Evolutionary conservation across 2,113 vertebrate genomes (phyloP).

Genomic region (Psammodynastes pulverulentus): DNA sequence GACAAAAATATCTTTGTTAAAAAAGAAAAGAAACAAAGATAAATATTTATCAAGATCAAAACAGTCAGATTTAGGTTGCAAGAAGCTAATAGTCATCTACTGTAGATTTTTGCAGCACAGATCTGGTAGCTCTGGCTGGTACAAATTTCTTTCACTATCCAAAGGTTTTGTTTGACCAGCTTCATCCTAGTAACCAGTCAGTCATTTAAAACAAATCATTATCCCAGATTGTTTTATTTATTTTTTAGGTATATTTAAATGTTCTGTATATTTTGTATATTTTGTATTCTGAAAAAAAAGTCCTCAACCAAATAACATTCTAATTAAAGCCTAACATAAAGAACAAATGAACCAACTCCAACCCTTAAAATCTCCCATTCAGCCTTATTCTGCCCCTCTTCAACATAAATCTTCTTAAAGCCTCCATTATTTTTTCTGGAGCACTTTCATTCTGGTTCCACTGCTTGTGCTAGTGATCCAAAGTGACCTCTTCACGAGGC

Average conservation of each 20-base stretch:
- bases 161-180: neutral
- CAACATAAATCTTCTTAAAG: neutral
- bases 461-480: neutral
- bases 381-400: neutral
- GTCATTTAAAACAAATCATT: neutral
- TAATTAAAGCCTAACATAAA: neutral
- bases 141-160: neutral
- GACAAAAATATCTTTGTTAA: neutral
- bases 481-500: neutral
- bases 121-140: neutral
- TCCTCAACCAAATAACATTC: neutral
- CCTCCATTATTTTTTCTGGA: neutral
- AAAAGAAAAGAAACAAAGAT: neutral
- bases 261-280: neutral
- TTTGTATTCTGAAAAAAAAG: neutral
- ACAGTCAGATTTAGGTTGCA: neutral
- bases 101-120: neutral
- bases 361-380: neutral
- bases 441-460: neutral
- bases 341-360: neutral
- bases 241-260: neutral
- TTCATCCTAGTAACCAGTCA: neutral
- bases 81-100: neutral
- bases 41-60: neutral
- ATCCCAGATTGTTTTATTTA: neutral